phyloP scores from a whole-genome alignment of 2,888 invertebrate species.

The Cheilosia soror region DNA sequence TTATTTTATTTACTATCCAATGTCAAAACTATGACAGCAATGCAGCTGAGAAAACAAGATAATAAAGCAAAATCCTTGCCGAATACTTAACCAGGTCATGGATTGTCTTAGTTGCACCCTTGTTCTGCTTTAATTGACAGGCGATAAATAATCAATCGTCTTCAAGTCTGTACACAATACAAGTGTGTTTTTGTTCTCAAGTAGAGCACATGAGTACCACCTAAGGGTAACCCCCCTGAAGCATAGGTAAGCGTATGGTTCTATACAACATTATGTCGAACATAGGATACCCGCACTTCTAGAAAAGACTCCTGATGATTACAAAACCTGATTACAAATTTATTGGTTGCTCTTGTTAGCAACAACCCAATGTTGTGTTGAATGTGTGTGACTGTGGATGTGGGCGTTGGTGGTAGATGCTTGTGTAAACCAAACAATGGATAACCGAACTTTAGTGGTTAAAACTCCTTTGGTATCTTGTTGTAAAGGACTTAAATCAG shows the following conservation, averaged over 20 bases:
- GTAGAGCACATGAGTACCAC: background rate
- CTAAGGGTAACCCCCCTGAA: background rate
- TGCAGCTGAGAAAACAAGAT: slow-evolving; percentile 51
- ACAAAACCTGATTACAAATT: slow-evolving; percentile 56
- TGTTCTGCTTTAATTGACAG: slow-evolving; percentile 65
- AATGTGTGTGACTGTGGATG: slow-evolving; percentile 3
- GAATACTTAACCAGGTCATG: slow-evolving; percentile 58
- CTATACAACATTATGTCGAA: background rate
- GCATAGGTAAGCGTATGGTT: background rate
- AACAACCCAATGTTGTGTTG: slow-evolving; percentile 2
- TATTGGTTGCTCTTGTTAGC: slow-evolving; percentile 50
- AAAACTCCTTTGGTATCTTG: slow-evolving; percentile 28
- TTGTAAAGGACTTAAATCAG: slow-evolving; percentile 36
- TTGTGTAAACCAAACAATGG: slow-evolving; percentile 37
- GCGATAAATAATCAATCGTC: slow-evolving; percentile 66
- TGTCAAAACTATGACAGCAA: slow-evolving; percentile 58
- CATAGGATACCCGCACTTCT: background rate
- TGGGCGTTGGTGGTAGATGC: slow-evolving; percentile 1
- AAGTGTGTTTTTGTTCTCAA: slow-evolving; percentile 30
- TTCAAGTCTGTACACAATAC: slow-evolving; percentile 38
- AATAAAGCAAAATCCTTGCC: slow-evolving; percentile 43
- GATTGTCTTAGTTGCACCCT: slow-evolving; percentile 46
- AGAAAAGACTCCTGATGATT: slow-evolving; percentile 47
- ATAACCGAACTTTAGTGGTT: slow-evolving; percentile 47
- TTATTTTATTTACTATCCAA: slow-evolving; percentile 37